A percentile compares a stretch with the other conserved stretches of the same genome.
These are phyloP conservation scores for Oxyscelio sp. DNA, from an alignment of 2,888 invertebrate species.

Conservation along the genomic window DNA sequence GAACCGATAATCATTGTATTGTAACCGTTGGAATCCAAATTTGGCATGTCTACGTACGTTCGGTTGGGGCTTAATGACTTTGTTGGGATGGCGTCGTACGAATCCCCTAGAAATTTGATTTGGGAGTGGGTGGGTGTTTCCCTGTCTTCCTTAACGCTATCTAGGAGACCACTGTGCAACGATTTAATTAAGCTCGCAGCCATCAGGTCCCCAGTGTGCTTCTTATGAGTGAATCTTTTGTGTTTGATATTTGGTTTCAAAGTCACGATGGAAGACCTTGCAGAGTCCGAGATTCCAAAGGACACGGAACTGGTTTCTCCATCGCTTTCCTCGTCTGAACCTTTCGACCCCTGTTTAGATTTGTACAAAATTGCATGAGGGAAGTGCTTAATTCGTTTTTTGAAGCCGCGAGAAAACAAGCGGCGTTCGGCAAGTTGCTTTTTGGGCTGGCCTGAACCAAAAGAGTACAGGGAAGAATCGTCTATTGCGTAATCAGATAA, in stretches of 20 bases:
- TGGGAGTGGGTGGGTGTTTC: slow-evolving; percentile 83
- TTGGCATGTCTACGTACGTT: no score
- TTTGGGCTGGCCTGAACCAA: slow-evolving; percentile 91
- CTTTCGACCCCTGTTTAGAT: slow-evolving; percentile 22
- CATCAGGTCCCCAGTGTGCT: slow-evolving; percentile 90
- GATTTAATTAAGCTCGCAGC: slow-evolving; percentile 92
- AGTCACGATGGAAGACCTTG: no score
- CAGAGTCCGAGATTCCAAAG: slow-evolving; percentile 77
- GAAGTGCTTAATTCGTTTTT: slow-evolving; percentile 90
- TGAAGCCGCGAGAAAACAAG: slow-evolving; percentile 90
- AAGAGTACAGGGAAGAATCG: no score
- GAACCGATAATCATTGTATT: no score
- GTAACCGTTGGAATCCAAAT: no score
- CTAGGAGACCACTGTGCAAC: slow-evolving; percentile 87
- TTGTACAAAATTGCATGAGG: slow-evolving; percentile 88
- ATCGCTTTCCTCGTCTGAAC: slow-evolving; percentile 88
- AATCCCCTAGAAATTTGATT: slow-evolving; percentile 78
- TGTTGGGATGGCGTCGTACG: slow-evolving; percentile 62
- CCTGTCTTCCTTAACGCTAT: slow-evolving; percentile 84
- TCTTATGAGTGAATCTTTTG: slow-evolving; percentile 81
- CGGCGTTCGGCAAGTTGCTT: slow-evolving; percentile 89
- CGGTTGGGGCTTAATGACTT: no score
- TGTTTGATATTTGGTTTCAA: slow-evolving; percentile 75
- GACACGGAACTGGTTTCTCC: slow-evolving; percentile 84
- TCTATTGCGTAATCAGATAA: no score